These are phyloP conservation scores for Salticus scenicus DNA, from an alignment of 2,888 invertebrate genomes.

Conservation along the genomic window DNA sequence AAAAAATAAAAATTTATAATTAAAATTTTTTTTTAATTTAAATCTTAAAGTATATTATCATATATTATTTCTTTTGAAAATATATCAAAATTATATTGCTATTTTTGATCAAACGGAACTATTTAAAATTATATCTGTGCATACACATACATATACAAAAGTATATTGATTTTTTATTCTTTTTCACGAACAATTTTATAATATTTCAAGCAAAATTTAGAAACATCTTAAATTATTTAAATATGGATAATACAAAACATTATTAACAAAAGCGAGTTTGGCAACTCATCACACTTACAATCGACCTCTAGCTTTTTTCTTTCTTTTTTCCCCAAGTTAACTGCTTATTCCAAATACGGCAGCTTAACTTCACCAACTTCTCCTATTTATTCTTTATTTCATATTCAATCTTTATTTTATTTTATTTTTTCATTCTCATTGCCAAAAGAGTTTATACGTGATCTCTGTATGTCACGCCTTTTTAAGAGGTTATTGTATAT, in stretches of 20 bases:
- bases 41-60: too few relatives aligned
- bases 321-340: slow-evolving; percentile 29
- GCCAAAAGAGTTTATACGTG: slow-evolving; percentile 53
- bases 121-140: too few relatives aligned
- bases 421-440: slow-evolving; percentile 35
- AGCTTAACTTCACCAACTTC: slow-evolving; percentile 31
- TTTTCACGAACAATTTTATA: too few relatives aligned
- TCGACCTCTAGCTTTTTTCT: slow-evolving; percentile 20
- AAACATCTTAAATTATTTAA: background rate
- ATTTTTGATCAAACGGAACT: too few relatives aligned
- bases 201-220: too few relatives aligned
- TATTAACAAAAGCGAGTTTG: slow-evolving; percentile 31
- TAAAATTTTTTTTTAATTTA: too few relatives aligned
- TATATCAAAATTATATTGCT: too few relatives aligned
- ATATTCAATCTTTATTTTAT: background rate
- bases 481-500: slow-evolving; percentile 23
- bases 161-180: too few relatives aligned
- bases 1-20: too few relatives aligned
- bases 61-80: too few relatives aligned
- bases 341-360: slow-evolving; percentile 58
- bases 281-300: slow-evolving; percentile 38
- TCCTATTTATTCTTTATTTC: slow-evolving; percentile 33
- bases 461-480: slow-evolving; percentile 44
- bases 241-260: background rate
- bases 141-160: too few relatives aligned